These are phyloP conservation scores for Spea multiplicata DNA, from an alignment of 2,113 vertebrate genomes.

Conservation along the genomic window DNA sequence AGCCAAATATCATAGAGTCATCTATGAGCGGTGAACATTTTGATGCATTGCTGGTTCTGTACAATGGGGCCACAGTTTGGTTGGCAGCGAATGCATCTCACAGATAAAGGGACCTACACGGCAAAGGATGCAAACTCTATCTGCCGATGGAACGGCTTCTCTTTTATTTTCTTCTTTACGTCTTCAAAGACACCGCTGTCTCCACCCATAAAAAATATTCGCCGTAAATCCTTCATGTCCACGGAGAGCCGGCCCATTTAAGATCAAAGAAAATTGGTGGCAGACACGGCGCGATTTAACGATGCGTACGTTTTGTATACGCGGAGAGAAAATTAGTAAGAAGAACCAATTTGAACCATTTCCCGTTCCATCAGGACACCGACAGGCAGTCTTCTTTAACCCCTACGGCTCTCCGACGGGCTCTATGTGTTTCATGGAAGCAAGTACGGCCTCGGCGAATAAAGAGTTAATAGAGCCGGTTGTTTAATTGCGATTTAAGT, in stretches of 20 bases:
- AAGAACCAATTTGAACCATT: too few relatives aligned
- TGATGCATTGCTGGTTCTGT: background rate
- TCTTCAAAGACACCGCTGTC: conserved; percentile 2
- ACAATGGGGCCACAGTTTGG: conserved; percentile 1
- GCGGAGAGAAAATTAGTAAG: too few relatives aligned
- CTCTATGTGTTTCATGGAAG: too few relatives aligned
- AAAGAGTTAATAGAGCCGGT: too few relatives aligned
- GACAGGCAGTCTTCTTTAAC: too few relatives aligned
- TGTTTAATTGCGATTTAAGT: too few relatives aligned
- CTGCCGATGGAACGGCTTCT: background rate
- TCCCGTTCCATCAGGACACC: too few relatives aligned
- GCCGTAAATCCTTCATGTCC: conserved; percentile 19
- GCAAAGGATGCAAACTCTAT: conserved; percentile 12
- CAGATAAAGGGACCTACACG: background rate
- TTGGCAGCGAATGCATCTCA: conserved; percentile 30
- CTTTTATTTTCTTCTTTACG: background rate
- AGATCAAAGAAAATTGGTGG: conserved; percentile 11
- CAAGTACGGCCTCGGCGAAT: too few relatives aligned
- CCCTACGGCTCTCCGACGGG: too few relatives aligned
- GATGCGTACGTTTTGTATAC: background rate
- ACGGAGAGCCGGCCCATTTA: conserved; percentile 7
- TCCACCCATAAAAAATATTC: background rate
- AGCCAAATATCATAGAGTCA: background rate
- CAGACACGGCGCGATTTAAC: background rate
- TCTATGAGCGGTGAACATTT: conserved; percentile 2